Evolutionary conservation across 2,888 invertebrate species (phyloP), one percentile per base, ranked within the genome.

Genomic region (Odontocerum albicorne): DNA sequence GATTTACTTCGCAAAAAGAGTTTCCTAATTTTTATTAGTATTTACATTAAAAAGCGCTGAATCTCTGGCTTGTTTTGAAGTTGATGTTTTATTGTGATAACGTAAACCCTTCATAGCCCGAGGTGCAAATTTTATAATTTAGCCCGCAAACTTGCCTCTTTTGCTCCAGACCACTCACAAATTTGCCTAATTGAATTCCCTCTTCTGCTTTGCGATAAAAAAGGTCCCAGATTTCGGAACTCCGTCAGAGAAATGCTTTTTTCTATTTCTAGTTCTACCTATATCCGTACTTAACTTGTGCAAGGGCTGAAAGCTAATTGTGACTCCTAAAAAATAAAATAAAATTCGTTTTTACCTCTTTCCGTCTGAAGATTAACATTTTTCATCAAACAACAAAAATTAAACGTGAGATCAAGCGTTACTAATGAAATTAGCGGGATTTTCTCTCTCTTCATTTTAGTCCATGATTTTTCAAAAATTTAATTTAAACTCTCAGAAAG

Each of bases 151-250:
- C 51, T 51, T 51, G 12, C 39, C 32, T 13, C 44, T 43, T 45
- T 44, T 54, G 32, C 31, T n/a, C n/a, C n/a, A n/a, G n/a, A 40
- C 46, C 58, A 36, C 45, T 45, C 40, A 38, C 32, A 36, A 59
- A 59, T 59, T 55, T 59, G 51, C 55, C 54, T 59, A 59, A 59
- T 59, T 59, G 51, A 59, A 59, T 59, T 55, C 54, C 51, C 49
- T 51, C 49, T 39, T 44, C 50, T 35, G 36, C 36, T 40, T 47
- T 15, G 4, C 10, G 4, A 7, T 10, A 27, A 27, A 27, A 35
- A 51, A 51, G 40, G 4, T 10, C 6, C 10, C 27, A 4, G 27
- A 27, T 27, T 27, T 27, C 27, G 10, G 27, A 27, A 4, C 27
- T 4, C 27, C 10, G 27, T 27, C 27, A 10, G 6, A 27, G 4